Evolutionary conservation across 2,888 invertebrate genomes (phyloP).

Genomic region (Platycheirus rosarum): DNA sequence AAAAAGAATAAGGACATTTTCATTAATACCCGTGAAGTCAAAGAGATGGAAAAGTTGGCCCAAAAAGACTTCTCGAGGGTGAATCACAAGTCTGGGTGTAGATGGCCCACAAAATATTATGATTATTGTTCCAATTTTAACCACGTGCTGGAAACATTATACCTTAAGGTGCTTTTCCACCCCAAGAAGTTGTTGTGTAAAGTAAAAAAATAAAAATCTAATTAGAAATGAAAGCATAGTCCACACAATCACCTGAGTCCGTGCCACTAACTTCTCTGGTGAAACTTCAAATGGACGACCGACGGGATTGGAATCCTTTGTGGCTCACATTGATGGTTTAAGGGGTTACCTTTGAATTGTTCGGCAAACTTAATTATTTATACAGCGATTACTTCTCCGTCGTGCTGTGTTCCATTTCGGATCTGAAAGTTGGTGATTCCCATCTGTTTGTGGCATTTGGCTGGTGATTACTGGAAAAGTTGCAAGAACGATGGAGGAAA

Average conservation of each 20-base stretch:
- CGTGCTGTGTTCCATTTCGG: conserved; percentile 38
- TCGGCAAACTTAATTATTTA: conserved; percentile 60
- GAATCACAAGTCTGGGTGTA: neutral
- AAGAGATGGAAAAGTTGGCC: conserved; percentile 4
- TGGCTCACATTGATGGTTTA: conserved; percentile 20
- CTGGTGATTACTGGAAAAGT: conserved; percentile 67
- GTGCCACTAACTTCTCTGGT: neutral
- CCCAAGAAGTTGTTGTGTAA: neutral
- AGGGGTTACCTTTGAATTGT: conserved; percentile 42
- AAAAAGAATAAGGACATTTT: conserved; percentile 28
- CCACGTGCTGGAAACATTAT: conserved; percentile 62
- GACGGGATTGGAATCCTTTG: conserved; percentile 48
- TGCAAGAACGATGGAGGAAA: conserved; percentile 30
- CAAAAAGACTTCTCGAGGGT: conserved; percentile 23
- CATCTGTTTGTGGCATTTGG: conserved; percentile 69
- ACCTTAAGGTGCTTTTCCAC: conserved; percentile 44
- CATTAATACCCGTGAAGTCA: conserved; percentile 55
- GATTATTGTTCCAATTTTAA: conserved; percentile 62
- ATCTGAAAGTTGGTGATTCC: conserved; percentile 48
- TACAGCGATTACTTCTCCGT: conserved; percentile 37
- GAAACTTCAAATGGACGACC: conserved; percentile 10
- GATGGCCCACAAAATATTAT: conserved; percentile 52
- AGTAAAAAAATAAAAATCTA: conserved; percentile 24
- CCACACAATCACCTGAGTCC: conserved; percentile 52
- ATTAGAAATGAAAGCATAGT: conserved; percentile 51